These are phyloP conservation scores for Aurelia aurita complex sp. Pacific DNA, from an alignment of 30 jellyfish, hydroid and myxozoan species.

Conservation along the genomic window DNA sequence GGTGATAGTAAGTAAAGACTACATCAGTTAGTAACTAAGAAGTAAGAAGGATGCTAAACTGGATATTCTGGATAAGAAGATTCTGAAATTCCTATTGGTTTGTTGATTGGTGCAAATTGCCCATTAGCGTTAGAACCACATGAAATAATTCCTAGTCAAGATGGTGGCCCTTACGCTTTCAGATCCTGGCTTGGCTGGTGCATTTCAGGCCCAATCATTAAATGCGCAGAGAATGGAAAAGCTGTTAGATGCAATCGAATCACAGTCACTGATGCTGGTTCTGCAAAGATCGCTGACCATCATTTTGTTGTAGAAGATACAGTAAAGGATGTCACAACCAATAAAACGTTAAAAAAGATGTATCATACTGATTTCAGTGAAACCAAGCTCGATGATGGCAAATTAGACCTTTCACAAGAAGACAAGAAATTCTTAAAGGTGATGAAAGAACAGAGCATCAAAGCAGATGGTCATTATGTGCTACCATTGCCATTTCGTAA, in stretches of 20 bases:
- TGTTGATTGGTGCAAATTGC: slow-evolving; percentile 37
- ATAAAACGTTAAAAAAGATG: slow-evolving; percentile 8
- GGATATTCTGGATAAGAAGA: background rate
- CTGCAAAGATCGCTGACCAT: background rate
- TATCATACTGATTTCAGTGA: slow-evolving; percentile 10
- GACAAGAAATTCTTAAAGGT: slow-evolving; percentile 14
- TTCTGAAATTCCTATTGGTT: slow-evolving; percentile 7
- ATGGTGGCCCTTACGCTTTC: slow-evolving; percentile 38
- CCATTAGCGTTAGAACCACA: slow-evolving; percentile 33
- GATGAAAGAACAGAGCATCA: slow-evolving; percentile 8
- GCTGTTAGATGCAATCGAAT: slow-evolving; percentile 7
- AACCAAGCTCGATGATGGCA: background rate
- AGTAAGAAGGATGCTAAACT: no score
- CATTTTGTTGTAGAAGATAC: slow-evolving; percentile 1
- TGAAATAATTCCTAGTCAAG: slow-evolving; percentile 12
- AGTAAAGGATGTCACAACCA: slow-evolving; percentile 17
- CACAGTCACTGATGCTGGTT: slow-evolving; percentile 19
- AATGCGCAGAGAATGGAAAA: background rate
- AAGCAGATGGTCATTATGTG: slow-evolving; percentile 35
- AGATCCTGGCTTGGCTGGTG: slow-evolving; percentile 31
- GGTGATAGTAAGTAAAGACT: no score
- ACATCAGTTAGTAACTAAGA: no score
- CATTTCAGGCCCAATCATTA: slow-evolving; percentile 24
- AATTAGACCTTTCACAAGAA: slow-evolving; percentile 1
- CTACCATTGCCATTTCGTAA: slow-evolving; percentile 67